Conservation (phyloP, 2,797 vertebrate species). For the Falco berigora region DNA sequence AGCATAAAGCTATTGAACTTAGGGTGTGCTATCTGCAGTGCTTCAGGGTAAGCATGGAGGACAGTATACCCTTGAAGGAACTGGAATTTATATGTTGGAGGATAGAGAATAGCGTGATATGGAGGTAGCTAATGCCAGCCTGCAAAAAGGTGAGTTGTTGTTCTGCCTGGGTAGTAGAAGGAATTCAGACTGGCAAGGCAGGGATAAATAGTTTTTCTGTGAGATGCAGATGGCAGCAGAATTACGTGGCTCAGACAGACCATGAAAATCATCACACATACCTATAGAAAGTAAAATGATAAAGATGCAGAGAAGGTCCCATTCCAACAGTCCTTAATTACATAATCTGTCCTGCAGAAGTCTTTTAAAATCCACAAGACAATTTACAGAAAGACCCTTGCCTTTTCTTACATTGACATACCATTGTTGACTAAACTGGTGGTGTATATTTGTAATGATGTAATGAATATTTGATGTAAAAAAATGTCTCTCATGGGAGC, state of each 20-base stretch:
- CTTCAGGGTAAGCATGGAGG: neutral
- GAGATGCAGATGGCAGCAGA: neutral
- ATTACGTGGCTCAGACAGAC: neutral
- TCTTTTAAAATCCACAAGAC: neutral
- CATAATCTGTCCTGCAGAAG: neutral
- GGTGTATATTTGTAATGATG: neutral
- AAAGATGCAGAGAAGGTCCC: neutral
- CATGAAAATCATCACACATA: neutral
- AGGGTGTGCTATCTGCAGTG: neutral
- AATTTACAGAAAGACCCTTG: neutral
- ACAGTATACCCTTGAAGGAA: neutral
- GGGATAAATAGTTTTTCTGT: neutral
- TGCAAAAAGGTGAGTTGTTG: neutral
- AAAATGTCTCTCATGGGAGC: neutral
- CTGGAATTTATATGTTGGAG: neutral
- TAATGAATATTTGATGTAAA: conserved; percentile 18
- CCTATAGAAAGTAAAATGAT: neutral
- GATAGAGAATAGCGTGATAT: neutral
- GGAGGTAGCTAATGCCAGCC: neutral
- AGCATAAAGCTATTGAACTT: neutral
- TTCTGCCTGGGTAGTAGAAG: neutral
- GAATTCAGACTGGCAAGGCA: neutral
- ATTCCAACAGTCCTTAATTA: neutral
- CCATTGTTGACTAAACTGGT: neutral
- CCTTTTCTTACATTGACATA: neutral